phyloP scores from a whole-genome alignment of 2,888 invertebrate genomes.

The Drosophila barbarae region DNA sequence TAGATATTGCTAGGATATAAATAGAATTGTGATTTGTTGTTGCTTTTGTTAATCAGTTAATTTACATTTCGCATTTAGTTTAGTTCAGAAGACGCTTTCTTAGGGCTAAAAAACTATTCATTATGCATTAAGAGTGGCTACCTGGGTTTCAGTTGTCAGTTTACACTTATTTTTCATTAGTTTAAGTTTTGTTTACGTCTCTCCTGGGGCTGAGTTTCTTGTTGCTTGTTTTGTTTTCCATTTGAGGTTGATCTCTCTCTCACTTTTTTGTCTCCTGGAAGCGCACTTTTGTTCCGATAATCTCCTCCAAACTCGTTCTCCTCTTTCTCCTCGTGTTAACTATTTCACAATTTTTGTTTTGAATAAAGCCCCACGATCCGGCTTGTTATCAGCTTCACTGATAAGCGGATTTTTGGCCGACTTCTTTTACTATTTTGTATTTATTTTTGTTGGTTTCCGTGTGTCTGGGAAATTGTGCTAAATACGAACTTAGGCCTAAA shows the following conservation, averaged over 20 bases:
- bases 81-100: constrained; percentile 38
- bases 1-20: constrained; percentile 36
- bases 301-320: constrained; percentile 10
- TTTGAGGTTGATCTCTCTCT: constrained; percentile 5
- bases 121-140: constrained; percentile 7
- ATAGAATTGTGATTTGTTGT: constrained; percentile 45
- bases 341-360: constrained; percentile 56
- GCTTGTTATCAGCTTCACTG: constrained; percentile 4
- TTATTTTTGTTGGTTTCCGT: not conserved
- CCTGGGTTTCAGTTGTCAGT: constrained; percentile 18
- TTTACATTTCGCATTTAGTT: constrained; percentile 45
- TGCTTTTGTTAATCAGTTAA: constrained; percentile 28
- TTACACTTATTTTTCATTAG: not conserved
- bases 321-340: constrained; percentile 42
- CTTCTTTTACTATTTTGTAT: not conserved
- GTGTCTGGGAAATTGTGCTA: constrained; percentile 57
- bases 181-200: constrained; percentile 7
- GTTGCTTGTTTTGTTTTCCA: constrained; percentile 10
- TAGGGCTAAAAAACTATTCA: constrained; percentile 30
- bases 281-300: constrained; percentile 64
- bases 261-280: constrained; percentile 49
- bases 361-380: not conserved
- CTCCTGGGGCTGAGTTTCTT: constrained; percentile 11
- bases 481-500: constrained; percentile 47
- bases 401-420: constrained; percentile 21